Conservation (phyloP, 2,888 invertebrate species). For the Drosophila siamana region DNA sequence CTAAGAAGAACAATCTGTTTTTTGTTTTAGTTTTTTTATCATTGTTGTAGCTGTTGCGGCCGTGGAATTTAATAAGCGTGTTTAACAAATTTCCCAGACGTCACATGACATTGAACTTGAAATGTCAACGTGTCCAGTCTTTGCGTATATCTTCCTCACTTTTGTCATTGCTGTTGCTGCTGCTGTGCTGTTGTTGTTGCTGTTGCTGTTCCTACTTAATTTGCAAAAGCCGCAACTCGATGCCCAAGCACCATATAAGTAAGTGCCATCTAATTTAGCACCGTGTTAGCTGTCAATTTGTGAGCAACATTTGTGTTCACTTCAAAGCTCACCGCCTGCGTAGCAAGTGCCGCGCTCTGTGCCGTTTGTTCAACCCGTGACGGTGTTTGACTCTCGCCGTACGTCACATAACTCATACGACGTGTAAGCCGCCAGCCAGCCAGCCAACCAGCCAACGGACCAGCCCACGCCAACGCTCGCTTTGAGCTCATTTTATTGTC, state of each 20-base stretch:
- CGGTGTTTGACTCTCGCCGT: constrained; percentile 27
- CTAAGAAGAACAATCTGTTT: constrained; percentile 19
- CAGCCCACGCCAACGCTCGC: constrained; percentile 41
- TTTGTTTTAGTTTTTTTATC: background rate
- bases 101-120: constrained; percentile 73
- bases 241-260: constrained; percentile 39
- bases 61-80: constrained; percentile 79
- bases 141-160: constrained; percentile 13
- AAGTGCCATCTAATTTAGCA: constrained; percentile 72
- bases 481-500: constrained; percentile 31
- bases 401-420: constrained; percentile 65
- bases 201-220: constrained; percentile 36
- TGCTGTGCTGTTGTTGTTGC: background rate
- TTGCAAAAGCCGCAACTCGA: constrained; percentile 46
- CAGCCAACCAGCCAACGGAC: constrained; percentile 15
- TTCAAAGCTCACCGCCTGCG: constrained; percentile 65
- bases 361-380: constrained; percentile 58
- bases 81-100: constrained; percentile 72
- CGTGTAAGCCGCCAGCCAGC: constrained; percentile 41
- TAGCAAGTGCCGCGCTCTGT: constrained; percentile 59
- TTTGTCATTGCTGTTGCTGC: constrained; percentile 4
- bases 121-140: constrained; percentile 50
- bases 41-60: constrained; percentile 6
- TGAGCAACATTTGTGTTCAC: constrained; percentile 58
- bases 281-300: constrained; percentile 72